Evolutionary conservation across 2,797 vertebrate genomes (phyloP), one percentile per base, ranked within the genome.

Genomic region (Petrocephalus sullivani): DNA sequence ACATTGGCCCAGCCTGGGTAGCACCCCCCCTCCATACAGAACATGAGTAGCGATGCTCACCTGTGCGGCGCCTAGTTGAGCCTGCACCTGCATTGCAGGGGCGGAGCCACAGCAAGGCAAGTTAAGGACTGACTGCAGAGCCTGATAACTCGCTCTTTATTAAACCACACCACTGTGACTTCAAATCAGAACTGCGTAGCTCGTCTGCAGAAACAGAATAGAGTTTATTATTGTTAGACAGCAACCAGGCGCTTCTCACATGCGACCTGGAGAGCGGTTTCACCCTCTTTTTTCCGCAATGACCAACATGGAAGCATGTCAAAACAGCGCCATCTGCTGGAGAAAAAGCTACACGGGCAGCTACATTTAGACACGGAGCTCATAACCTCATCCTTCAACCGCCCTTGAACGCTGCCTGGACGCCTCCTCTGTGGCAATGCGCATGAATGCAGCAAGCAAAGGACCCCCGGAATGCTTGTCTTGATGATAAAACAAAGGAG

Each of bases 241-340:
- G 28, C 8, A 12, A 14, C n/a, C 0, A 78, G 28, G 12, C 8
- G 10, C 33, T 41, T 61, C 19, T 19, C 37, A 37, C 9, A 2
- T 46, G 41, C 9, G 14, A 78, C 23, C 19, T 5, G 33, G 41
- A n/a, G 9, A 28, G 87, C 53, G 4, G 5, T 14, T 23, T 60
- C 19, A 3, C n/a, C n/a, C 87, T 33, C 16, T 19, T 49, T 81
- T 67, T 78, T 2, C 33, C 12, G 23, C 87, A 56, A 78, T 19
- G 21, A 87, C 82, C 75, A 28, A 28, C 41, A 86, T 2, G 1
- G 37, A 67, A 28, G 41, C 19, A 21, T 23, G 89, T 89, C 89
- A 49, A 33, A 10, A 89, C 58, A 88, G 86, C 64, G 81, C 87
- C 91, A 90, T 88, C 88, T 91, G 33, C 86, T 89, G 89, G 90